A percentile compares a stretch with the other conserved stretches of the same genome.
These are phyloP conservation scores for Nyctibius bracteatus DNA, from an alignment of 2,113 vertebrate genomes.

Conservation along the genomic window DNA sequence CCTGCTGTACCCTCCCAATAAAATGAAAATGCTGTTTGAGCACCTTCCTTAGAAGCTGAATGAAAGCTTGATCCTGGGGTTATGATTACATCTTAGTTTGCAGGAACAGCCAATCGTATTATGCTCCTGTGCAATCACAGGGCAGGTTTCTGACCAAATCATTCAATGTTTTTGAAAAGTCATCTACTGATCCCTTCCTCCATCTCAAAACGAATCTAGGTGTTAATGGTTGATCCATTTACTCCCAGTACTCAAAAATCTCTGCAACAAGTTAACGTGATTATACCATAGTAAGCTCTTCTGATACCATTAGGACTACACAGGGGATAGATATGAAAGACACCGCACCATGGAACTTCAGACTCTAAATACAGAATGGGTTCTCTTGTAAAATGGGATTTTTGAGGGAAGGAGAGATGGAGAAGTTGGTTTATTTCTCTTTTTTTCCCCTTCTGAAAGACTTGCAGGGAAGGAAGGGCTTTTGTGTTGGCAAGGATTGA, in stretches of 20 bases:
- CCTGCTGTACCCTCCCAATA: background rate
- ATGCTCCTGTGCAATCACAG: background rate
- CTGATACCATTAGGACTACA: background rate
- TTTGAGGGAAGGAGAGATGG: background rate
- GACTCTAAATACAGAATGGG: background rate
- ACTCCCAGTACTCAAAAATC: background rate
- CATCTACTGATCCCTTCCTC: background rate
- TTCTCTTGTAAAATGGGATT: background rate
- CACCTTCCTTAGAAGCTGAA: background rate
- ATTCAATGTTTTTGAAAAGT: background rate
- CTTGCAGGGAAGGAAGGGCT: background rate
- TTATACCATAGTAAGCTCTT: background rate
- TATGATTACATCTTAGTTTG: background rate
- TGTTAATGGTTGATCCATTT: background rate
- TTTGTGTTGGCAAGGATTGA: background rate
- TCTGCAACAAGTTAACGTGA: background rate
- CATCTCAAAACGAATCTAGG: background rate
- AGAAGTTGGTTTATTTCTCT: background rate
- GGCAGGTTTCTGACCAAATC: background rate
- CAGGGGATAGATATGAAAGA: background rate
- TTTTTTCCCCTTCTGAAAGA: background rate
- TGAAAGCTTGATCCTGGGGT: background rate
- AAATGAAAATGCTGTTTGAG: background rate
- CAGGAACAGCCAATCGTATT: background rate
- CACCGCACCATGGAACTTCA: background rate